These are phyloP conservation scores for Drosophila ochracea DNA, from an alignment of 2,888 invertebrate genomes.

Conservation along the genomic window DNA sequence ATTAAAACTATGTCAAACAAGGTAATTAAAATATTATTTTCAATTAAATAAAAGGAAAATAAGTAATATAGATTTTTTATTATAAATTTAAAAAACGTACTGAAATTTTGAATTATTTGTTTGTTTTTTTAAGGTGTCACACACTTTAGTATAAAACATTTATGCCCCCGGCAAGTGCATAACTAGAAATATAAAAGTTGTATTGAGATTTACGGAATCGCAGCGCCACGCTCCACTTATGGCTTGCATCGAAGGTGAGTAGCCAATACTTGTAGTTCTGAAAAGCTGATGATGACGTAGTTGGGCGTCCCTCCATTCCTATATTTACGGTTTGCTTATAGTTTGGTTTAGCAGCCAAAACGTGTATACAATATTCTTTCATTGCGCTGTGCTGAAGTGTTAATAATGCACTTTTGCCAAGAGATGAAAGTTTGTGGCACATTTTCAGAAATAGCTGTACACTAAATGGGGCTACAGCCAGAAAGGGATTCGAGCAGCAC, in stretches of 20 bases:
- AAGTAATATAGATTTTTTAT: neutral
- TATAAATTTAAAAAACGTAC: neutral
- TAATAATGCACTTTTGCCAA: constrained; percentile 68
- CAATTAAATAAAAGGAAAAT: neutral
- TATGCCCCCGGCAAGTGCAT: neutral
- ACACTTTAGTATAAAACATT: too few species aligned
- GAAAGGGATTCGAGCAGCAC: constrained; percentile 13
- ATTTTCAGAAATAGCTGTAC: constrained; percentile 21
- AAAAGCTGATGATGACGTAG: constrained; percentile 56
- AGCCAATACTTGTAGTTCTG: constrained; percentile 58
- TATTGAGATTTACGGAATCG: constrained; percentile 59
- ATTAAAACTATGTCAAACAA: neutral
- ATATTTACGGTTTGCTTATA: constrained; percentile 19
- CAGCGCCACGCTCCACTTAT: constrained; percentile 7
- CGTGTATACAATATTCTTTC: constrained; percentile 43
- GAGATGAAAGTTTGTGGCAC: constrained; percentile 33
- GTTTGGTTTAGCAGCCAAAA: constrained; percentile 14
- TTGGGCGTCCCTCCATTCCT: neutral
- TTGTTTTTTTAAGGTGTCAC: neutral
- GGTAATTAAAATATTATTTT: neutral
- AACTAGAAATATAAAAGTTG: constrained; percentile 46
- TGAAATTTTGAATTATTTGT: neutral
- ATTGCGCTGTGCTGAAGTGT: constrained; percentile 58
- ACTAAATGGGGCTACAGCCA: neutral
- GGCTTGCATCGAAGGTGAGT: constrained; percentile 43